Evolutionary conservation across 1,140 invertebrate genomes (phyloP), one percentile per base, ranked within the genome.

Genomic region (Leptopilina boulardi): DNA sequence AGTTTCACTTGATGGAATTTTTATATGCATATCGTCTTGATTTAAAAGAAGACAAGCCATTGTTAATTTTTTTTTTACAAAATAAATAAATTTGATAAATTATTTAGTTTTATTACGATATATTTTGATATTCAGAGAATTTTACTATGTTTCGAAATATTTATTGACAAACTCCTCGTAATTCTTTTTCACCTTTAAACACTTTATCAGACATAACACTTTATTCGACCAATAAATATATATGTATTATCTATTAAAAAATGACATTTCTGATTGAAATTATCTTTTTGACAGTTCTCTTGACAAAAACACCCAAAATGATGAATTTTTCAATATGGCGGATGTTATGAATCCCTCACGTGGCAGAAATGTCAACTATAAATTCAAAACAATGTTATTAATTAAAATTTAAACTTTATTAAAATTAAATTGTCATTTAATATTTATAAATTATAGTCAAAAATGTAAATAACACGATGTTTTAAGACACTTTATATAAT

Each of bases 11-110:
- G 90, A 87, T 30, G 94, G 93, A 82, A 95, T 94, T 78, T 91
- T 92, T 26, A 95, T 92, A 26, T 88, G 83, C 15, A 93, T 91
- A 76, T 94, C 91, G 47, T 92, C 91, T 78, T 92, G 90, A 82
- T 94, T 92, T 51, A 89, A 83, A 80, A 93, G 90, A 85, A 94
- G 92, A 88, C 93, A 94, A 82, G 94, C 93, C 94, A 95, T 95
- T 84, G 23, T 84, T 71, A 26, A 70, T 54, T 34, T n/a, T n/a
- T n/a, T n/a, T n/a, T n/a, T n/a, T n/a, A n/a, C n/a, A n/a, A n/a
- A n/a, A n/a, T n/a, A n/a, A n/a, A n/a, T n/a, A n/a, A n/a, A n/a
- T n/a, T n/a, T n/a, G n/a, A n/a, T n/a, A 66, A 41, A 41, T 38
- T 8, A 18, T 66, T 11, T 3, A 66, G n/a, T 59, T 21, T 59